These are phyloP conservation scores for Synanceia verrucosa DNA, from an alignment of 2,797 vertebrate species.

Conservation along the genomic window DNA sequence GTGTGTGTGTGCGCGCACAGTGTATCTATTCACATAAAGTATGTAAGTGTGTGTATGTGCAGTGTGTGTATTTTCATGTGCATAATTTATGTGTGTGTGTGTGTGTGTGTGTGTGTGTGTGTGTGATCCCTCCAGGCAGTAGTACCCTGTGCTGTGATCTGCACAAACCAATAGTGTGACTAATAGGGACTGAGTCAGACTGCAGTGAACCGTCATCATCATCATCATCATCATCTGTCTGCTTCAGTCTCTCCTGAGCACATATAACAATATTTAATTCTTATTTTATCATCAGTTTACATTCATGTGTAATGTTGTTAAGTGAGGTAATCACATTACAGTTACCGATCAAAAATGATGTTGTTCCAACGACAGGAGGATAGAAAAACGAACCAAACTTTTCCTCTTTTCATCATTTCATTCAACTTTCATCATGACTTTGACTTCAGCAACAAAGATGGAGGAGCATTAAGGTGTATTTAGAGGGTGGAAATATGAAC, in stretches of 20 bases:
- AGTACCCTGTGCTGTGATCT: slow-evolving; percentile 53
- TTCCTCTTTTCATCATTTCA: no score
- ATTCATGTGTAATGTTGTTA: no score
- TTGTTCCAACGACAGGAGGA: no score
- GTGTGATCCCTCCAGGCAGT: slow-evolving; percentile 34
- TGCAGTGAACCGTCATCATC: slow-evolving; percentile 53
- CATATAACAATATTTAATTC: slow-evolving; percentile 13
- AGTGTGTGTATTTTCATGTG: slow-evolving; percentile 5
- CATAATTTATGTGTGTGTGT: neutral
- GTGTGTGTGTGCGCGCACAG: neutral
- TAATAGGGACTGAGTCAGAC: slow-evolving; percentile 64
- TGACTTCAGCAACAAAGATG: no score
- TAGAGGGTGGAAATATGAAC: no score
- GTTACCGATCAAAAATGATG: no score
- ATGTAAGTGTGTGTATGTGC: slow-evolving; percentile 4
- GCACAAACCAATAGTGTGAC: slow-evolving; percentile 63
- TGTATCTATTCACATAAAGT: slow-evolving; percentile 7
- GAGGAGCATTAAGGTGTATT: no score
- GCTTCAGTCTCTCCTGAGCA: slow-evolving; percentile 12
- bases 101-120: slow-evolving; percentile 14
- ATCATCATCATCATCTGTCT: slow-evolving; percentile 13
- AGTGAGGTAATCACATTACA: no score
- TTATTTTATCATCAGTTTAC: neutral
- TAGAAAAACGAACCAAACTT: no score
- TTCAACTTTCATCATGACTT: no score